Conservation (phyloP, 2,797 vertebrate genomes). For the Halcyon badia region DNA sequence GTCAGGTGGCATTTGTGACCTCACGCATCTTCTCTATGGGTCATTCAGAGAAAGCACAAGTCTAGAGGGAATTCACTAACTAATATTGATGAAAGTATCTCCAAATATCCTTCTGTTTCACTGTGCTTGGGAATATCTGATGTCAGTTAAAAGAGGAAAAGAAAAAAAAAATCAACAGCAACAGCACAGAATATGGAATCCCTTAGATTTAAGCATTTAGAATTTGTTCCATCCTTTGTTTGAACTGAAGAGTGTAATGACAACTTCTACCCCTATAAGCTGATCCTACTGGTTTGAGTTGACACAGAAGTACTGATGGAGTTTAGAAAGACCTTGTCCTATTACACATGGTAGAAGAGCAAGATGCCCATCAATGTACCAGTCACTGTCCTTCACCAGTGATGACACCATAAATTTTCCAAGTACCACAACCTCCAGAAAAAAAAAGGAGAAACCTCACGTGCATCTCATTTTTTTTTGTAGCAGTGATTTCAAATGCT, state of each 20-base stretch:
- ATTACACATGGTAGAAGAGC: no score
- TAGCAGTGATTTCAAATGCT: no score
- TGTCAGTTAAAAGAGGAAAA: not conserved
- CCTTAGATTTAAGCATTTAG: not conserved
- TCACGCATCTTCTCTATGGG: not conserved
- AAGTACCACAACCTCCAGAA: no score
- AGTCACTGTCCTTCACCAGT: no score
- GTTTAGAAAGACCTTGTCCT: no score
- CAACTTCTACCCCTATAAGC: not conserved
- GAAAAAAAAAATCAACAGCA: rapidly evolving
- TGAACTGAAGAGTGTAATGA: not conserved
- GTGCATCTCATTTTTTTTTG: no score
- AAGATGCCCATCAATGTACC: no score
- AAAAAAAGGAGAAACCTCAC: no score
- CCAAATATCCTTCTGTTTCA: not conserved
- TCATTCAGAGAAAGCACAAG: not conserved
- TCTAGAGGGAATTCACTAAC: not conserved
- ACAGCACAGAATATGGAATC: not conserved
- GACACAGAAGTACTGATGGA: not conserved
- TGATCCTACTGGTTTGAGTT: not conserved
- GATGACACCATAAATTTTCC: no score
- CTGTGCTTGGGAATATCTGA: not conserved
- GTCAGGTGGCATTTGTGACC: not conserved
- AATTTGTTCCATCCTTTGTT: not conserved
- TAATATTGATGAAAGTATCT: not conserved